Evolutionary conservation across 2,113 vertebrate species (phyloP).

Genomic region (Oncorhynchus gorbuscha): DNA sequence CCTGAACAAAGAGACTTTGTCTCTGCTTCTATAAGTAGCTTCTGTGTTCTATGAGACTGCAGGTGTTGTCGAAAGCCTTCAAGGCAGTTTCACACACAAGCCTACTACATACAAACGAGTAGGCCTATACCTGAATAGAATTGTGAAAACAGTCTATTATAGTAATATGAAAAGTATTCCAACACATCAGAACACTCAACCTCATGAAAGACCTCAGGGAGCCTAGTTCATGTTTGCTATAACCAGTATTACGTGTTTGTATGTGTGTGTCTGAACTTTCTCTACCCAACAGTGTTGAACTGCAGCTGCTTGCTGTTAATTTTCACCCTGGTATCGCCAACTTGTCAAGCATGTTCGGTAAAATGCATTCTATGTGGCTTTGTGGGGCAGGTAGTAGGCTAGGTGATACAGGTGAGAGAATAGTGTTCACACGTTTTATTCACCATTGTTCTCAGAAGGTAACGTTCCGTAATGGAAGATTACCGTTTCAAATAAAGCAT

Average conservation of each 20-base stretch:
- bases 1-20: background rate
- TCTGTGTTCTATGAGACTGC: too few relatives aligned
- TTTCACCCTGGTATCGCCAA: background rate
- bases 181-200: too few relatives aligned
- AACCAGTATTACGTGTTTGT: too few relatives aligned
- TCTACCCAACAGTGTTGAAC: background rate
- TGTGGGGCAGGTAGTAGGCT: background rate
- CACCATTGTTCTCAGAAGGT: background rate
- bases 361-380: background rate
- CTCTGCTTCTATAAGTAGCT: background rate
- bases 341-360: background rate
- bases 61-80: too few relatives aligned
- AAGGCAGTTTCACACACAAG: too few relatives aligned
- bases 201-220: too few relatives aligned
- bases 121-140: too few relatives aligned
- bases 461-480: conserved; percentile 29
- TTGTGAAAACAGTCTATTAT: too few relatives aligned
- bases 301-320: background rate
- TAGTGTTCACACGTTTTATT: conserved; percentile 3
- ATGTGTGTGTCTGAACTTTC: too few relatives aligned
- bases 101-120: too few relatives aligned
- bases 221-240: too few relatives aligned
- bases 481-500: conserved; percentile 19
- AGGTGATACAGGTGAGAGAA: conserved; percentile 37
- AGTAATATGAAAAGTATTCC: too few relatives aligned